phyloP scores from a whole-genome alignment of 2,888 invertebrate species.

The Sisyra terminalis region DNA sequence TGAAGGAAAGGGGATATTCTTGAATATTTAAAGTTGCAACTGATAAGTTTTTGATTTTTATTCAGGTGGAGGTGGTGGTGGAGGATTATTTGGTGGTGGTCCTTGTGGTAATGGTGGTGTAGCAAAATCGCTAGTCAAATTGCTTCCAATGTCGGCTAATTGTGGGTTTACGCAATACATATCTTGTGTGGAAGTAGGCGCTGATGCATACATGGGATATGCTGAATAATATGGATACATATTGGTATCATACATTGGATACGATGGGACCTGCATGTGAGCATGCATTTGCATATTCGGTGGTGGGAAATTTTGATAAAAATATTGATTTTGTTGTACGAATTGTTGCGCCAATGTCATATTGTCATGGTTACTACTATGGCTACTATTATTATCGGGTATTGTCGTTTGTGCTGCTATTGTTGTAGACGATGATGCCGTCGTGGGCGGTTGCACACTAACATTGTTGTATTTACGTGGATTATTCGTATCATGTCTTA shows the following conservation, averaged over 20 bases:
- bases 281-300: conserved; percentile 6
- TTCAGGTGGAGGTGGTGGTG: conserved; percentile 35
- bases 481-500: conserved; percentile 20
- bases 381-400: conserved; percentile 27
- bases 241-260: conserved; percentile 3
- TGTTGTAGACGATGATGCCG: conserved; percentile 14
- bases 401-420: conserved; percentile 23
- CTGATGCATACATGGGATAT: conserved; percentile 19
- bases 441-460: conserved; percentile 10
- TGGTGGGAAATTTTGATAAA: conserved; percentile 9
- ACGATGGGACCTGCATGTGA: not conserved
- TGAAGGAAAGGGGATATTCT: no score
- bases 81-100: conserved; percentile 43
- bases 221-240: conserved; percentile 15
- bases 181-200: conserved; percentile 13
- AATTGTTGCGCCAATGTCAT: conserved; percentile 13
- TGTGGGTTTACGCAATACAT: conserved; percentile 19
- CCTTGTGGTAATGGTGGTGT: conserved; percentile 37
- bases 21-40: no score
- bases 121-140: conserved; percentile 12
- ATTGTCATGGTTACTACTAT: conserved; percentile 16
- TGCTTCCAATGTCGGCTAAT: conserved; percentile 9
- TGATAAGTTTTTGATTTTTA: conserved; percentile 12
- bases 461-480: conserved; percentile 12
- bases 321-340: conserved; percentile 8